These are phyloP conservation scores for Stichodactyla mertensii DNA, from an alignment of 64 coral and sea anemone genomes.

Conservation along the genomic window DNA sequence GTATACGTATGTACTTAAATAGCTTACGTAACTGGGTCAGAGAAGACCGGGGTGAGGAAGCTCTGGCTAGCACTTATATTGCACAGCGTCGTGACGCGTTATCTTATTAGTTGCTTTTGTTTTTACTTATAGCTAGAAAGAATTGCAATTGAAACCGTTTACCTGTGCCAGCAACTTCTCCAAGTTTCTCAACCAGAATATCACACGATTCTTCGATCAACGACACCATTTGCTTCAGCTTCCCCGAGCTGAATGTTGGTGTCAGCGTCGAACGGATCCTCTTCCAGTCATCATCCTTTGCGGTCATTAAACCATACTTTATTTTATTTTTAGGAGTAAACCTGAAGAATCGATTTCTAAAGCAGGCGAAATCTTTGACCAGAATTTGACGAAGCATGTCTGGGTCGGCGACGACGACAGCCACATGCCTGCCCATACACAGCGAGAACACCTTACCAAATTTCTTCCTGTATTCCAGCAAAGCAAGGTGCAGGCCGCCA, in stretches of 20 bases:
- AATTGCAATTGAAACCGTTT: neutral
- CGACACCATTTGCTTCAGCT: slow-evolving; percentile 48
- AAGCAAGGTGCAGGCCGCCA: slow-evolving; percentile 27
- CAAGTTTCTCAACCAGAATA: slow-evolving; percentile 44
- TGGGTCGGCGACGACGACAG: slow-evolving; percentile 37
- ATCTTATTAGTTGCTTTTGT: neutral
- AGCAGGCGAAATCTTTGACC: slow-evolving; percentile 33
- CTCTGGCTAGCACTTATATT: too few relatives aligned
- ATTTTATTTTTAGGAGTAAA: neutral
- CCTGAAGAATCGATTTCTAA: slow-evolving; percentile 24
- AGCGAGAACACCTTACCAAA: slow-evolving; percentile 41
- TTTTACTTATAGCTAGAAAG: neutral
- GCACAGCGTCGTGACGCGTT: neutral
- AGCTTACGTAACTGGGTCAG: too few relatives aligned
- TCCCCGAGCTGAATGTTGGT: slow-evolving; percentile 57
- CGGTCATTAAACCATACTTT: neutral
- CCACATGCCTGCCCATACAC: slow-evolving; percentile 27
- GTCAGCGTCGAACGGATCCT: slow-evolving; percentile 55
- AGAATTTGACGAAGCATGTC: slow-evolving; percentile 40
- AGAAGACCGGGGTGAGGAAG: too few relatives aligned
- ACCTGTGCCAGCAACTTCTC: slow-evolving; percentile 54
- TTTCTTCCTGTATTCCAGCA: slow-evolving; percentile 35
- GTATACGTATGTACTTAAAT: too few relatives aligned
- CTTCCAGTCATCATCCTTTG: slow-evolving; percentile 60
- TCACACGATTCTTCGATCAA: slow-evolving; percentile 44